Conservation (phyloP, 2,113 vertebrate species). For the Poeciliopsis retropinna region DNA sequence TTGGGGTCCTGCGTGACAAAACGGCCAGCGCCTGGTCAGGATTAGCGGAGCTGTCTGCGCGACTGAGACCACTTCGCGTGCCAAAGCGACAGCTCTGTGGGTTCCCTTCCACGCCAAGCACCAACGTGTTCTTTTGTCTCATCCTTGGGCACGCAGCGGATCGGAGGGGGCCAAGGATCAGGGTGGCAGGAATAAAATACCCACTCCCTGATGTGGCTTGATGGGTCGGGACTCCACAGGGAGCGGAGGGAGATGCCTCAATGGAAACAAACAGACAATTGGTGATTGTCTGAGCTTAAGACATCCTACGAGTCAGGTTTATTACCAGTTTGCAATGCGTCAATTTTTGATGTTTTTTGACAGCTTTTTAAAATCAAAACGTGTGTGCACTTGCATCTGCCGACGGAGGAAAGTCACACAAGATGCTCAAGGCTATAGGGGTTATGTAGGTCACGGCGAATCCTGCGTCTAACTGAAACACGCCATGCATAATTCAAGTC, state of each 20-base stretch:
- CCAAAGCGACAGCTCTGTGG: constrained; percentile 56
- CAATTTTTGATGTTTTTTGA: constrained; percentile 5
- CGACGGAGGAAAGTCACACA: constrained; percentile 59
- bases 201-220: constrained; percentile 65
- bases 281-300: constrained; percentile 66
- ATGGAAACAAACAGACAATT: constrained; percentile 51
- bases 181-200: constrained; percentile 63
- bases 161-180: constrained; percentile 52
- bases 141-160: constrained; percentile 54
- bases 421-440: constrained; percentile 76
- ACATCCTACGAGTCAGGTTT: constrained; percentile 51
- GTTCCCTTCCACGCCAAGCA: constrained; percentile 41
- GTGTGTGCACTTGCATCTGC: constrained; percentile 49
- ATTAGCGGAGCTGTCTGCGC: constrained; percentile 57
- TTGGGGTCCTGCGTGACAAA: constrained; percentile 64
- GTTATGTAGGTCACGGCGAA: constrained; percentile 83
- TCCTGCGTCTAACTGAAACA: constrained; percentile 71
- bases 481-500: constrained; percentile 82
- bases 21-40: constrained; percentile 41
- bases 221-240: constrained; percentile 47
- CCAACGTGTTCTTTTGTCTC: constrained; percentile 60
- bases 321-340: constrained; percentile 15
- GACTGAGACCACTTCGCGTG: constrained; percentile 60
- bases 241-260: constrained; percentile 28
- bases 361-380: not conserved